A percentile compares a stretch with the other conserved stretches of the same genome.
phyloP scores from a whole-genome alignment of 1,140 invertebrate genomes.

The Bradysia coprophila region DNA sequence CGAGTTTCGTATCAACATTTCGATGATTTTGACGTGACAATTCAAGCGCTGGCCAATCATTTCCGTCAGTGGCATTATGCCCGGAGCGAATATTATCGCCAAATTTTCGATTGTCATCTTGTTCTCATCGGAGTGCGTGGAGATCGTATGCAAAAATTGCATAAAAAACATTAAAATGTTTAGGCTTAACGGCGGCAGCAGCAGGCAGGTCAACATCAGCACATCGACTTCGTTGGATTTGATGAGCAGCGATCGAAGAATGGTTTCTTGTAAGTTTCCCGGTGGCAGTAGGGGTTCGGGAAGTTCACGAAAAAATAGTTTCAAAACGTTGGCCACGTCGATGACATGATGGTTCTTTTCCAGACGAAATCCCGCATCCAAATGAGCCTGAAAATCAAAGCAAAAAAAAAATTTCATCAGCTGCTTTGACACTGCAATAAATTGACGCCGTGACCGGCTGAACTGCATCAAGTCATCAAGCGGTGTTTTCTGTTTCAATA shows the following conservation, averaged over 20 bases:
- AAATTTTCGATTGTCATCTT: constrained; percentile 67
- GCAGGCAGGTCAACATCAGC: constrained; percentile 38
- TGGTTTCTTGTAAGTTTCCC: constrained; percentile 44
- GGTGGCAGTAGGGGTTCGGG: constrained; percentile 62
- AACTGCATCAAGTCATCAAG: too few relatives aligned
- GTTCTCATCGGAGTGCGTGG: constrained; percentile 41
- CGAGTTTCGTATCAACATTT: constrained; percentile 61
- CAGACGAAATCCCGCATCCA: constrained; percentile 44
- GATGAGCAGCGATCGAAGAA: constrained; percentile 43
- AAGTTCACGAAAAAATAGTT: constrained; percentile 60
- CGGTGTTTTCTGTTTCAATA: too few relatives aligned
- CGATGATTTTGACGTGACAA: constrained; percentile 38
- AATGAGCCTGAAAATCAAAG: constrained; percentile 26
- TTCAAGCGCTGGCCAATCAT: constrained; percentile 36
- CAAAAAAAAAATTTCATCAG: constrained; percentile 5
- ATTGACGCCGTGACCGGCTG: too few relatives aligned
- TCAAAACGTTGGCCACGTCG: constrained; percentile 66
- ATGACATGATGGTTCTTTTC: constrained; percentile 48
- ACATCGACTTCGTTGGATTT: constrained; percentile 27
- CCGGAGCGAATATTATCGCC: constrained; percentile 62
- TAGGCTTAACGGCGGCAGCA: constrained; percentile 40
- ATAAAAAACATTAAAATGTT: constrained; percentile 49
- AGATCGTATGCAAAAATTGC: constrained; percentile 41
- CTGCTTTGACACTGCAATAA: too few relatives aligned
- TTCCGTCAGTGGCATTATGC: constrained; percentile 55